phyloP scores from a whole-genome alignment of 2,113 vertebrate genomes.

The Gobio gobio region DNA sequence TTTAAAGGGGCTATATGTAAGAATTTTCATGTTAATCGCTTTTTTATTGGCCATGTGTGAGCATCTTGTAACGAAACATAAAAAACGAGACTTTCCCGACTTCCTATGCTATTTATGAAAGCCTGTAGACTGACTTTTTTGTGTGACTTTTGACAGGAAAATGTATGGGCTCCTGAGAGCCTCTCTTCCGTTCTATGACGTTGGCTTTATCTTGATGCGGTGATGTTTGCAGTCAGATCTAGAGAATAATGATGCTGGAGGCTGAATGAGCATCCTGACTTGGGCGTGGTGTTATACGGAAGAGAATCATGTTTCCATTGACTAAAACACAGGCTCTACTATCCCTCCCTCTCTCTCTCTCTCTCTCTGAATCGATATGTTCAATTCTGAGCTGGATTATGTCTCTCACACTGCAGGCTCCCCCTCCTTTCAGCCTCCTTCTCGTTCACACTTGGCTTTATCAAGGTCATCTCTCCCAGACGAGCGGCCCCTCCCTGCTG shows the following conservation, averaged over 20 bases:
- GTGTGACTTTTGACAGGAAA: too few species aligned
- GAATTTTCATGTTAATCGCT: too few species aligned
- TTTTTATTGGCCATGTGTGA: too few species aligned
- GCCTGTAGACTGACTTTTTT: too few species aligned
- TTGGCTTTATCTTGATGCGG: background rate
- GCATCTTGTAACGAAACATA: too few species aligned
- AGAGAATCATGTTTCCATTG: slow-evolving; percentile 39
- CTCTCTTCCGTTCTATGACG: too few species aligned
- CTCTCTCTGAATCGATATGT: slow-evolving; percentile 45
- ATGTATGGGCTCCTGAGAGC: too few species aligned
- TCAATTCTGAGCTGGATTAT: slow-evolving; percentile 11
- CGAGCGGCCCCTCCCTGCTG: slow-evolving; percentile 12
- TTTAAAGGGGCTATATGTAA: too few species aligned
- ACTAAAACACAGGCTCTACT: slow-evolving; percentile 38
- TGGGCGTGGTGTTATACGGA: slow-evolving; percentile 36
- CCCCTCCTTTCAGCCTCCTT: slow-evolving; percentile 40
- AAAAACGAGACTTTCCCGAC: too few species aligned
- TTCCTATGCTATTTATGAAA: too few species aligned
- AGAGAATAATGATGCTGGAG: background rate
- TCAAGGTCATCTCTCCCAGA: slow-evolving; percentile 55
- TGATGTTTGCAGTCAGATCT: background rate
- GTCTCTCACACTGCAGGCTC: slow-evolving; percentile 25
- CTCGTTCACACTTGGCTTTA: slow-evolving; percentile 52
- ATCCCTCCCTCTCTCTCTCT: slow-evolving; percentile 22
- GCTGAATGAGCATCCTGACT: background rate